Conservation (phyloP, 2,888 invertebrate species). For the Microplitis manilae region DNA sequence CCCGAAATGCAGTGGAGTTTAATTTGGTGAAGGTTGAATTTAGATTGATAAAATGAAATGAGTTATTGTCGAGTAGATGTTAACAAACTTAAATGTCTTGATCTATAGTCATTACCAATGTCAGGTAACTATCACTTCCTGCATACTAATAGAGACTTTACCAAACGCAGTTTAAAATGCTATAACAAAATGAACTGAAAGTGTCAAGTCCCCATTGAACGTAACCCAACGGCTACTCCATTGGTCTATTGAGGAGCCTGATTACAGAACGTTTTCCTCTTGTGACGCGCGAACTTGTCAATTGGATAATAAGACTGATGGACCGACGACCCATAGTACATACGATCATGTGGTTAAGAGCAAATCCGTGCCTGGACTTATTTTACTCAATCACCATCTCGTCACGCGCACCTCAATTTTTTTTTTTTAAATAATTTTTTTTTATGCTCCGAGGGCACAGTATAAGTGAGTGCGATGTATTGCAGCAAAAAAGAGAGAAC, state of each 20-base stretch:
- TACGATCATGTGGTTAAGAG: conserved; percentile 55
- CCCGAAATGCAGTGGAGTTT: too few species aligned
- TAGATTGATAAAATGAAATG: conserved; percentile 49
- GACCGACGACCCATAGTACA: conserved; percentile 37
- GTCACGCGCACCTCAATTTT: conserved; percentile 41
- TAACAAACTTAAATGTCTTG: conserved; percentile 6
- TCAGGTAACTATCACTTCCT: conserved; percentile 8
- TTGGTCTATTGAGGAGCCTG: conserved; percentile 60
- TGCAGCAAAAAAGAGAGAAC: conserved; percentile 8
- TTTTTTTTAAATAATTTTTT: conserved; percentile 20
- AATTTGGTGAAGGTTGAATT: conserved; percentile 41
- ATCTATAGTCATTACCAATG: conserved; percentile 18
- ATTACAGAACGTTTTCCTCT: conserved; percentile 42
- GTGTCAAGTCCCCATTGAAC: conserved; percentile 32
- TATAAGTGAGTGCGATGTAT: background rate
- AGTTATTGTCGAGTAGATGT: conserved; percentile 13
- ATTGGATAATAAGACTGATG: conserved; percentile 60
- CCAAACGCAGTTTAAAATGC: background rate
- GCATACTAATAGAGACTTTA: conserved; percentile 12
- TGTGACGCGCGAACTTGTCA: conserved; percentile 47
- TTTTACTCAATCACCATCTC: conserved; percentile 20
- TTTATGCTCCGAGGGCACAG: conserved; percentile 2
- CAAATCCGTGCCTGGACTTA: conserved; percentile 53
- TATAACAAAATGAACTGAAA: background rate
- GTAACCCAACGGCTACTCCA: conserved; percentile 41